Conservation (phyloP, 2,797 vertebrate species). For the Gymnodraco acuticeps region DNA sequence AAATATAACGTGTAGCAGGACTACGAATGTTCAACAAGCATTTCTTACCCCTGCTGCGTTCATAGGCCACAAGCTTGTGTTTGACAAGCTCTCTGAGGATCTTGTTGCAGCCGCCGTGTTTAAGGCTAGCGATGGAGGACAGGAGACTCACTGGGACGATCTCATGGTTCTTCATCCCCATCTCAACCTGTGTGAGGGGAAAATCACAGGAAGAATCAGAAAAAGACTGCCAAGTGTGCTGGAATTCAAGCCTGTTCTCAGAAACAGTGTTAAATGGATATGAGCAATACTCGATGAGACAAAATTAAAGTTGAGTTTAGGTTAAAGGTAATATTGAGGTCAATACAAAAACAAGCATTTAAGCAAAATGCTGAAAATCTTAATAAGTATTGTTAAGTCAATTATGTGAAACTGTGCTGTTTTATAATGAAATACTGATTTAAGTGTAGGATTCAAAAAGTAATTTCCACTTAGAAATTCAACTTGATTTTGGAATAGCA, state of each 20-base stretch:
- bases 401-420: no score
- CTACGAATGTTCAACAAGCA: neutral
- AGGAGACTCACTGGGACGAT: constrained; percentile 94
- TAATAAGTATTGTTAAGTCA: no score
- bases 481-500: no score
- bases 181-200: constrained; percentile 89
- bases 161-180: constrained; percentile 99
- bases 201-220: neutral
- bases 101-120: constrained; percentile 97
- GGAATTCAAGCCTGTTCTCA: neutral
- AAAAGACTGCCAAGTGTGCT: neutral
- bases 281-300: neutral
- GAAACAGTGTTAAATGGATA: neutral
- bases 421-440: no score
- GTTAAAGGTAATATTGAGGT: neutral
- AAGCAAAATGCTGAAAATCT: no score
- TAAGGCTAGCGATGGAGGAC: constrained; percentile 94
- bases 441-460: no score
- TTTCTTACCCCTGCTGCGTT: constrained; percentile 91
- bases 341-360: no score
- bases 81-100: constrained; percentile 94
- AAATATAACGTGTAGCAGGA: neutral
- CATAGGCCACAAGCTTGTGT: constrained; percentile 93
- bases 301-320: neutral
- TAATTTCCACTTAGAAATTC: no score